Conservation (phyloP, 1,140 invertebrate genomes). For the Gerris buenoi region DNA sequence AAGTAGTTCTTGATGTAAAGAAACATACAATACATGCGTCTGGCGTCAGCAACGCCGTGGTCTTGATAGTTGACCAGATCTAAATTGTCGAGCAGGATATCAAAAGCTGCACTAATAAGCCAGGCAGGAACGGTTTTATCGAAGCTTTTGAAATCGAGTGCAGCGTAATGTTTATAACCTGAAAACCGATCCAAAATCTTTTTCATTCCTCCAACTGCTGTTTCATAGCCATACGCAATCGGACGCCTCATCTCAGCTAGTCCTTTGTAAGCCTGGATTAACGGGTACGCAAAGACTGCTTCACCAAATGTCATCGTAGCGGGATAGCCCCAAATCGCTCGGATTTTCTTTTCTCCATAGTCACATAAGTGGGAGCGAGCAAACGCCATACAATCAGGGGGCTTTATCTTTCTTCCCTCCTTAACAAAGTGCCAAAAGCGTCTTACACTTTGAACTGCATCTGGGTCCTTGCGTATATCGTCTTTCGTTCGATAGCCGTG, state of each 20-base stretch:
- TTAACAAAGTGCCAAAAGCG: no score
- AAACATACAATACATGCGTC: slow-evolving; percentile 2
- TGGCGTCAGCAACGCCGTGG: slow-evolving; percentile 7
- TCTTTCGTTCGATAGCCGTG: no score
- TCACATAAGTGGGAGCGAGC: slow-evolving; percentile 1
- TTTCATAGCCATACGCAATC: slow-evolving; percentile 15
- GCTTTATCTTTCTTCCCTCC: no score
- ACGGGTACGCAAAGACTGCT: slow-evolving; percentile 9
- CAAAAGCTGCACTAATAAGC: slow-evolving; percentile 9
- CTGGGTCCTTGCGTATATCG: no score
- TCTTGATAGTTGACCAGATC: slow-evolving; percentile 10
- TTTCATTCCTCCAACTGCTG: slow-evolving; percentile 1
- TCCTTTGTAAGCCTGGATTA: slow-evolving; percentile 7
- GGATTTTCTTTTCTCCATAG: background rate
- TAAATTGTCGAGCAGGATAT: slow-evolving; percentile 8
- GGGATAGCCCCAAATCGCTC: slow-evolving; percentile 14
- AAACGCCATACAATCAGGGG: slow-evolving; percentile 6
- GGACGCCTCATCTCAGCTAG: background rate
- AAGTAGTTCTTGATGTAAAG: slow-evolving; percentile 6
- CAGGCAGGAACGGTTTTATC: slow-evolving; percentile 12
- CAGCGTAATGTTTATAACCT: background rate
- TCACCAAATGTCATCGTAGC: slow-evolving; percentile 12
- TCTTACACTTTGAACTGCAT: no score
- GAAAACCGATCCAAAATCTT: background rate
- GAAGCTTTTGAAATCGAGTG: slow-evolving; percentile 11